Evolutionary conservation across 2,113 vertebrate species (phyloP).

Genomic region (Scopus umbretta): DNA sequence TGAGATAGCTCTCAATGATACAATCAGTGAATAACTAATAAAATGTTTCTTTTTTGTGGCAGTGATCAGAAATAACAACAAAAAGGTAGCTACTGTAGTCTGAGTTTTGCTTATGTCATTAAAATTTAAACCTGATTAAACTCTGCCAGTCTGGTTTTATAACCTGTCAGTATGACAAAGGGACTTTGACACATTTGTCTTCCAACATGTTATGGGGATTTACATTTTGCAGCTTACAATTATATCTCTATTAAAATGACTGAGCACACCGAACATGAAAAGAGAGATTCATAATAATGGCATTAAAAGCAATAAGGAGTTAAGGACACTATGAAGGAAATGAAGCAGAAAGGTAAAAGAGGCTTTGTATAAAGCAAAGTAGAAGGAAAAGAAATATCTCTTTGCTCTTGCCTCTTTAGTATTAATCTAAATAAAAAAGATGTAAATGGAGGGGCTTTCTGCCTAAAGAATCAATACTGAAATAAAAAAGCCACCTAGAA

Average conservation of each 20-base stretch:
- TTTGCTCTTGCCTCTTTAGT: not conserved
- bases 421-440: slow-evolving; percentile 32
- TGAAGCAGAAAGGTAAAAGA: slow-evolving; percentile 1
- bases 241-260: slow-evolving; percentile 56
- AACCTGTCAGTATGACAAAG: slow-evolving; percentile 55
- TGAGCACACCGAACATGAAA: slow-evolving; percentile 16
- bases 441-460: not conserved
- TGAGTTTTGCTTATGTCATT: slow-evolving; percentile 60
- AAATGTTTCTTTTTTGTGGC: not conserved
- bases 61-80: slow-evolving; percentile 24
- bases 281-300: slow-evolving; percentile 36
- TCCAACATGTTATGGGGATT: slow-evolving; percentile 30
- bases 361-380: not conserved
- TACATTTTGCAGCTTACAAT: slow-evolving; percentile 60
- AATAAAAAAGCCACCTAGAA: slow-evolving; percentile 19
- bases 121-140: slow-evolving; percentile 61
- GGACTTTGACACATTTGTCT: slow-evolving; percentile 55
- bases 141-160: slow-evolving; percentile 47
- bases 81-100: not conserved
- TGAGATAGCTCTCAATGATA: not conserved
- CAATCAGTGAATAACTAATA: slow-evolving; percentile 12
- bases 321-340: slow-evolving; percentile 34
- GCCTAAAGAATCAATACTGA: slow-evolving; percentile 27
- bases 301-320: slow-evolving; percentile 38
- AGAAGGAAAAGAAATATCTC: not conserved